phyloP scores from a whole-genome alignment of 2,888 invertebrate genomes.

The Balanococcus diminutus region DNA sequence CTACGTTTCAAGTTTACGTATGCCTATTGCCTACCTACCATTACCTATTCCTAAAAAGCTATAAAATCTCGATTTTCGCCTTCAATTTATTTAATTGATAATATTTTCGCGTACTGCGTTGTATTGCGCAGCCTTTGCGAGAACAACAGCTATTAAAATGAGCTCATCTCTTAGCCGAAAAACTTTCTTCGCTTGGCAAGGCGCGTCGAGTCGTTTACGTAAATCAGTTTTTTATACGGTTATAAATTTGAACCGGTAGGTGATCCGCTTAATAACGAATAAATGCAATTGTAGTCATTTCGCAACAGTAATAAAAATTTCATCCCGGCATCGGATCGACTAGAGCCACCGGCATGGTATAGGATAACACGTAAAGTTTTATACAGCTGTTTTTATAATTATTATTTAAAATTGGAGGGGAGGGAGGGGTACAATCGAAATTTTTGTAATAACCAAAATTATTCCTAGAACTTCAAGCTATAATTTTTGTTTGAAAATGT shows the following conservation, averaged over 20 bases:
- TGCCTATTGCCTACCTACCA: too few relatives aligned
- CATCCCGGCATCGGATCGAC: neutral
- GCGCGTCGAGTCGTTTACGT: neutral
- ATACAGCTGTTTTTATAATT: neutral
- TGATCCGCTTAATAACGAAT: conserved; percentile 24
- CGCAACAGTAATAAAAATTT: neutral
- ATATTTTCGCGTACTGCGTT: neutral
- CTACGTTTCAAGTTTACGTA: too few relatives aligned
- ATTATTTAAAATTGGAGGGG: too few relatives aligned
- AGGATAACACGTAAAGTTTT: neutral
- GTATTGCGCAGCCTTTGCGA: neutral
- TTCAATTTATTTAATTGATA: conserved; percentile 22
- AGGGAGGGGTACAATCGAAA: too few relatives aligned
- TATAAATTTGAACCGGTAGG: conserved; percentile 4
- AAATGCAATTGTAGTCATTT: conserved; percentile 9
- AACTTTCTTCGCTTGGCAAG: too few relatives aligned
- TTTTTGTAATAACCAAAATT: too few relatives aligned
- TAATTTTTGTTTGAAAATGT: too few relatives aligned
- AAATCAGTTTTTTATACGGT: conserved; percentile 34
- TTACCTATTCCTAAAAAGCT: neutral
- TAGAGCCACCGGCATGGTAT: neutral
- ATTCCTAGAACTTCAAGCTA: too few relatives aligned
- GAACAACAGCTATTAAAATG: conserved; percentile 18
- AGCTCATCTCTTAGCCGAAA: neutral
- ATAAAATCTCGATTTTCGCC: neutral